Conservation (phyloP, 2,113 vertebrate species). For the Pitta sordida region DNA sequence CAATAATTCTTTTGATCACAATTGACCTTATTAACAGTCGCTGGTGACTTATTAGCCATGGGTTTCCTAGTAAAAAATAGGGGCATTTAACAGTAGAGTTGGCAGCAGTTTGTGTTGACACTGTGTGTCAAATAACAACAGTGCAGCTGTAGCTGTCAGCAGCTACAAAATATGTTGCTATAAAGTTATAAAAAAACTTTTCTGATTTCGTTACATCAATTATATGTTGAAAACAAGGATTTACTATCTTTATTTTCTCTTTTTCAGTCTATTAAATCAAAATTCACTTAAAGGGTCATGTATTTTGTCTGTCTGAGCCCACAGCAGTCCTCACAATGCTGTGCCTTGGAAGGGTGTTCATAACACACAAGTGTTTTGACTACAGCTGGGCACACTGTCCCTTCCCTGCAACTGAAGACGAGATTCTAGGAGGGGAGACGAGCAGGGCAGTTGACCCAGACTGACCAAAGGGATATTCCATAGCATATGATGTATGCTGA, state of each 20-base stretch:
- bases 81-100: neutral
- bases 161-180: neutral
- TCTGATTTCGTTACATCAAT: neutral
- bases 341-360: too few relatives aligned
- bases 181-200: neutral
- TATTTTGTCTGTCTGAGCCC: too few relatives aligned
- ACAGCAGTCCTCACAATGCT: too few relatives aligned
- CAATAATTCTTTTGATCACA: neutral
- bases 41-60: neutral
- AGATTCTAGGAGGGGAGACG: too few relatives aligned
- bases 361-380: too few relatives aligned
- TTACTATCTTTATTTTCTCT: neutral
- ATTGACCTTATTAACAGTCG: neutral
- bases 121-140: neutral
- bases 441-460: too few relatives aligned
- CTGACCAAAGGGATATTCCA: too few relatives aligned
- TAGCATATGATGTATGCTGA: too few relatives aligned
- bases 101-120: neutral
- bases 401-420: too few relatives aligned
- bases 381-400: too few relatives aligned
- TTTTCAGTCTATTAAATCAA: neutral
- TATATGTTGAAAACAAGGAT: neutral
- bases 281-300: neutral
- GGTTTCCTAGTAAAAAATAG: neutral
- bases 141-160: neutral